Base-by-base conservation (phyloP, 2,113 vertebrate species). In the Sminthopsis crassicaudata region DNA sequence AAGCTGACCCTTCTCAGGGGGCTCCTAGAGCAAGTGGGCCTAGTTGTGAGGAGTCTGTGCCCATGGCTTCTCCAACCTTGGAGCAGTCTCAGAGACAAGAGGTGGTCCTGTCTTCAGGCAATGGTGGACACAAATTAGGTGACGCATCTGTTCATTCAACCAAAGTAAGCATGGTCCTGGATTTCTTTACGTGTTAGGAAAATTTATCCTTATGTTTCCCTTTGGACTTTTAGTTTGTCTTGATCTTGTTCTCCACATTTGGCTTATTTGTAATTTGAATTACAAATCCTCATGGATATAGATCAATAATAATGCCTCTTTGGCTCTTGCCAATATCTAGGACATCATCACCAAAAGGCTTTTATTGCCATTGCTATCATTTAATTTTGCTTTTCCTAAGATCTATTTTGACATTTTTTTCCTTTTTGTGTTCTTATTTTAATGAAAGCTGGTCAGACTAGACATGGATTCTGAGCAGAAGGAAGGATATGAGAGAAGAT, bases 391-490 rank as follows among this genome's bases (percentile, higher is more conserved):
- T 84, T 84, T 84, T 84, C 22, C 67, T 84, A 42, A 84, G 19
- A 8, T 84, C 67, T 84, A 84, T 22, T 84, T 76, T n/a, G 67
- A 76, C 12, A 27, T 96, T 97, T 94, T 96, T 23, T 26, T 97
- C 92, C 53, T 97, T 91, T 42, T 24, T 96, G 93, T 36, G 52
- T 96, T 97, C 24, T 95, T 12, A 53, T 94, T 42, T 96, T 94
- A 97, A 98, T 91, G 53, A 94, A 96, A 94, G 27, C 93, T 24
- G 93, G 88, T 92, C 97, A 22, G 94, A 95, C 30, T 36, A 90
- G 94, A 95, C 94, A 97, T 97, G 94, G 92, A 89, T 93, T 96
- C 89, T 95, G 97, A 98, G 88, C 97, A 97, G 46, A 97, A 98
- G 42, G 93, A 94, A 96, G 46, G 36, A 91, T 84, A n/a, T 48